Evolutionary conservation across 2,888 invertebrate genomes (phyloP).

Genomic region (Parnassius glacialis): DNA sequence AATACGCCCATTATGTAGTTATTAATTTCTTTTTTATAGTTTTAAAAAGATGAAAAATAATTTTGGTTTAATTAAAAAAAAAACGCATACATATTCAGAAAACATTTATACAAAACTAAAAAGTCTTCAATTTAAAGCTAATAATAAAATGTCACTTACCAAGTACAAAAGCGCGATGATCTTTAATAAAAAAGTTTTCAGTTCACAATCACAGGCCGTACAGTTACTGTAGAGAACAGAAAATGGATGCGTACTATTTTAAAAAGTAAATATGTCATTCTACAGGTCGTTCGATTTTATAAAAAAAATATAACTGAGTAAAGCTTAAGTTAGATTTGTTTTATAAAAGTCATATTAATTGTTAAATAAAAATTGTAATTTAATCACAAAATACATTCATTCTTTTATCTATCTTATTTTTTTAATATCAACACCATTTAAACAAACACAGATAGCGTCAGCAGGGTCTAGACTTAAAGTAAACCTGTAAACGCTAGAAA

Average conservation of each 20-base stretch:
- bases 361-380: too few species aligned
- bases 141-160: too few species aligned
- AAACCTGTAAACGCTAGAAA: neutral
- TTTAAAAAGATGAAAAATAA: too few species aligned
- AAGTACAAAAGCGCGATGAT: neutral
- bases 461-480: slow-evolving; percentile 5
- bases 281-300: neutral
- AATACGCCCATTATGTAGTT: too few species aligned
- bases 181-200: neutral
- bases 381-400: neutral
- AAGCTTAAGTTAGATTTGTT: too few species aligned
- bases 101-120: too few species aligned
- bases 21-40: too few species aligned
- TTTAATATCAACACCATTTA: neutral
- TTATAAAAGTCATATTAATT: too few species aligned
- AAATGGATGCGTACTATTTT: neutral
- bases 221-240: neutral
- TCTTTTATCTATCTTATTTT: neutral
- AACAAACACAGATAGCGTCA: neutral
- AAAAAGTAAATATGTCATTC: neutral
- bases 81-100: too few species aligned
- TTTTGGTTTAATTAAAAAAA: too few species aligned
- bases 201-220: neutral
- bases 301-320: too few species aligned
- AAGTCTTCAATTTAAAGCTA: too few species aligned